A percentile compares a stretch with the other conserved stretches of the same genome.
phyloP scores from a whole-genome alignment of 2,888 invertebrate species.

The Rhagium mordax region DNA sequence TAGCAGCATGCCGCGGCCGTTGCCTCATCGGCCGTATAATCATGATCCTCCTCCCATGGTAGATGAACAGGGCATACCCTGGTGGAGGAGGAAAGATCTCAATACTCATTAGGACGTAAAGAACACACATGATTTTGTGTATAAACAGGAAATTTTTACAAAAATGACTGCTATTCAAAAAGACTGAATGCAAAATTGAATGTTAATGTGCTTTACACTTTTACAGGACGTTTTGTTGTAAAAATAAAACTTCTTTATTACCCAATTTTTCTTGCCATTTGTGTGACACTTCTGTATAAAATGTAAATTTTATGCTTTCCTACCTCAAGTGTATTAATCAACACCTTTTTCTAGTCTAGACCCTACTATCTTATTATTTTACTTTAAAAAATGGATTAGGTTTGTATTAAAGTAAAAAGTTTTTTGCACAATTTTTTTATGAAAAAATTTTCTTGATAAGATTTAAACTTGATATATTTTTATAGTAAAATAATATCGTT shows the following conservation, averaged over 20 bases:
- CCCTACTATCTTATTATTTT: not conserved
- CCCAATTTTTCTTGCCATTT: constrained; percentile 18
- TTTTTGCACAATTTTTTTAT: not conserved
- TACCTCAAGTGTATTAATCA: constrained; percentile 15
- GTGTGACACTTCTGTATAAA: not conserved
- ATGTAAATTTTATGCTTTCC: not conserved
- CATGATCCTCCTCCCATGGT: constrained; percentile 42
- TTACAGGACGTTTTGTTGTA: not conserved
- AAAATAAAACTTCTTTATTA: not conserved
- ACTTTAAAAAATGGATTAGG: not conserved
- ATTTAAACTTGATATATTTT: constrained; percentile 1
- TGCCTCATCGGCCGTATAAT: constrained; percentile 50
- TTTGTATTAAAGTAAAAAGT: not conserved
- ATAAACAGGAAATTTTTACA: not conserved
- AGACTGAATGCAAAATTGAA: constrained; percentile 23
- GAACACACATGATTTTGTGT: not conserved
- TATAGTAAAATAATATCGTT: constrained; percentile 12
- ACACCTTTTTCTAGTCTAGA: constrained; percentile 24
- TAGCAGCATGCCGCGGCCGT: constrained; percentile 38
- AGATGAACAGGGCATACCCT: constrained; percentile 69
- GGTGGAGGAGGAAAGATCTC: constrained; percentile 69
- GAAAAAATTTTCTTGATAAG: not conserved
- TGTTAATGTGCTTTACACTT: not conserved
- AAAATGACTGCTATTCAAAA: constrained; percentile 8
- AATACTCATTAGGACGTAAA: constrained; percentile 44